Evolutionary conservation across 2,113 vertebrate species (phyloP).

Genomic region (Notothenia rossii): DNA sequence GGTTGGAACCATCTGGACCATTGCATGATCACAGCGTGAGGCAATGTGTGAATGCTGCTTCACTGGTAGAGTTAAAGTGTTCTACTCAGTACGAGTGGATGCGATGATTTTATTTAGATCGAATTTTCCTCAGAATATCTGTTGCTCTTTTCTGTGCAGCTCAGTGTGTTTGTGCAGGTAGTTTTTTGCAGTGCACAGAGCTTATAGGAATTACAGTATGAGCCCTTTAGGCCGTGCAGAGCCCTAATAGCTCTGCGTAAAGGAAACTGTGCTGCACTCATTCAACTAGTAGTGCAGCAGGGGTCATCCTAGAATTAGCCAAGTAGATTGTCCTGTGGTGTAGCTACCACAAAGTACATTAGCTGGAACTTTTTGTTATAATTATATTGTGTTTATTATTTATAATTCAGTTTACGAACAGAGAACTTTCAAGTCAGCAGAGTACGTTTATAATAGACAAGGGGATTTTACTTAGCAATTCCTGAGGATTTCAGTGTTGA

Average conservation of each 20-base stretch:
- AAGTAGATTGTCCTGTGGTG: constrained; percentile 22
- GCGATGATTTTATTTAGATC: constrained; percentile 49
- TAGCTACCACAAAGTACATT: constrained; percentile 3
- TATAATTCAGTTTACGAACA: background rate
- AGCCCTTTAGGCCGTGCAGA: background rate
- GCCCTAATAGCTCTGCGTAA: constrained; percentile 9
- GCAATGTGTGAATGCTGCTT: constrained; percentile 51
- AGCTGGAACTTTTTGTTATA: background rate
- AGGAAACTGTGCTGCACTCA: constrained; percentile 11
- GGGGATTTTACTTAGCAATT: constrained; percentile 7
- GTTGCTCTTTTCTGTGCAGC: constrained; percentile 13
- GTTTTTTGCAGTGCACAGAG: constrained; percentile 7
- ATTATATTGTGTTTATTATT: background rate
- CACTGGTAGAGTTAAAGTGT: constrained; percentile 50
- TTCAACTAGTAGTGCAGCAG: constrained; percentile 11
- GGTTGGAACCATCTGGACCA: constrained; percentile 70
- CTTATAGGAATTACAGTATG: constrained; percentile 19
- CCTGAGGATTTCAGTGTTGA: constrained; percentile 8
- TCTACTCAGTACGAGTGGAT: constrained; percentile 15
- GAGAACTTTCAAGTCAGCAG: constrained; percentile 4
- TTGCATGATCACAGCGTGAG: constrained; percentile 64
- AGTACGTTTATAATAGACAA: constrained; percentile 19
- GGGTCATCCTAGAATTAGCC: constrained; percentile 1
- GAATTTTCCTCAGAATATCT: constrained; percentile 33
- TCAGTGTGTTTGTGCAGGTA: constrained; percentile 7